Percentiles rank a stretch among this genome's conserved stretches.
Evolutionary conservation across 2,888 invertebrate species (phyloP).

Genomic region (Campaea margaritaria): DNA sequence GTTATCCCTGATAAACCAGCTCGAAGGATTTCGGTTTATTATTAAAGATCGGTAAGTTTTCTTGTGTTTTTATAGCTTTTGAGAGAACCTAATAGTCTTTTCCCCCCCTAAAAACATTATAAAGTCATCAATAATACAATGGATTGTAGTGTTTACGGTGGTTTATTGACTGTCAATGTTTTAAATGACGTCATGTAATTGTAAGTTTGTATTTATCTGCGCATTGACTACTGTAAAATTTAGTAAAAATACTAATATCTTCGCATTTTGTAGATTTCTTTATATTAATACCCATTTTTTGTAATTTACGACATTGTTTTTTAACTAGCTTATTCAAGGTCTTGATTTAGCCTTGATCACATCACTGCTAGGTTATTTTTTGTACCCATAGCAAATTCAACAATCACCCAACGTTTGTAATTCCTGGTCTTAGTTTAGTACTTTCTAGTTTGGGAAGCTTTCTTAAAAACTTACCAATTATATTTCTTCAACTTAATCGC

Average conservation of each 20-base stretch:
- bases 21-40: conserved; percentile 53
- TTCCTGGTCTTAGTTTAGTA: neutral
- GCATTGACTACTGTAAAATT: conserved; percentile 24
- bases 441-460: neutral
- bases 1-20: conserved; percentile 64
- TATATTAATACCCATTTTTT: neutral
- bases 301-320: conserved; percentile 23
- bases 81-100: neutral
- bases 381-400: conserved; percentile 47
- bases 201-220: conserved; percentile 50
- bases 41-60: conserved; percentile 58
- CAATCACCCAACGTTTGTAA: conserved; percentile 42
- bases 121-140: conserved; percentile 27
- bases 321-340: conserved; percentile 52
- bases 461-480: neutral
- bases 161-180: conserved; percentile 81
- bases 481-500: no score
- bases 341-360: conserved; percentile 59
- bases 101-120: conserved; percentile 2
- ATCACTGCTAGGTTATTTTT: conserved; percentile 65
- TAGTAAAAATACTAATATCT: neutral
- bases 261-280: neutral
- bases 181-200: conserved; percentile 77
- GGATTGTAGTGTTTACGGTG: conserved; percentile 71
- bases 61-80: conserved; percentile 26